phyloP scores from a whole-genome alignment of 2,888 invertebrate species.

The Noctua janthe region DNA sequence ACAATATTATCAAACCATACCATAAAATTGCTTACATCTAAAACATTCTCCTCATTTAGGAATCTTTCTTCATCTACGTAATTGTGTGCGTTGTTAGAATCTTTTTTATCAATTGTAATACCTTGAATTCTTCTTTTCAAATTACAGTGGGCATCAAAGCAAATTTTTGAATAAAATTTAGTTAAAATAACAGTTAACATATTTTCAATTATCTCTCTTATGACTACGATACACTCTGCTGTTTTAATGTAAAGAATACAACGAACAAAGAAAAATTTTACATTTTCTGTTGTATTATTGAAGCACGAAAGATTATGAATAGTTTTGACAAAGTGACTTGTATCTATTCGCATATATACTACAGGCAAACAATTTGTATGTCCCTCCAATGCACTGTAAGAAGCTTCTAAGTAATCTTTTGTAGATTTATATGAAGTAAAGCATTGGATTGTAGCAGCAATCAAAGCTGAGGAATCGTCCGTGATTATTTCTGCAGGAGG shows the following conservation, averaged over 20 bases:
- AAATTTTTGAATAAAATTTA: slow-evolving; percentile 46
- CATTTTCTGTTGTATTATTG: slow-evolving; percentile 48
- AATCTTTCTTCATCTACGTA: slow-evolving; percentile 41
- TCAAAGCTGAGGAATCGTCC: slow-evolving; percentile 51
- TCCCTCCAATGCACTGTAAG: slow-evolving; percentile 48
- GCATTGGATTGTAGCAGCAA: slow-evolving; percentile 50
- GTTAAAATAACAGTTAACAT: background rate
- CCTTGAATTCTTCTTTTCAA: slow-evolving; percentile 43
- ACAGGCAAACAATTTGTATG: slow-evolving; percentile 49
- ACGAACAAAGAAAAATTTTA: slow-evolving; percentile 43
- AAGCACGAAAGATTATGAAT: slow-evolving; percentile 48
- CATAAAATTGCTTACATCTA: slow-evolving; percentile 45
- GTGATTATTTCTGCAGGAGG: slow-evolving; percentile 49
- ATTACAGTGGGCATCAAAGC: slow-evolving; percentile 38
- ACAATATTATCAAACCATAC: slow-evolving; percentile 43
- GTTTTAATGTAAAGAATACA: slow-evolving; percentile 37
- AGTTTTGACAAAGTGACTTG: slow-evolving; percentile 46
- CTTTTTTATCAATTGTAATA: slow-evolving; percentile 40
- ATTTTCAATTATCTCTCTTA: too few relatives aligned
- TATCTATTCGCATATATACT: slow-evolving; percentile 51
- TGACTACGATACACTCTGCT: too few relatives aligned
- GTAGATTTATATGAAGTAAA: slow-evolving; percentile 51
- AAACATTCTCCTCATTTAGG: slow-evolving; percentile 44
- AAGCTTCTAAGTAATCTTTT: slow-evolving; percentile 51
- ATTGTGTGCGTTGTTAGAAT: slow-evolving; percentile 41